These are phyloP conservation scores for Rhinatrema bivittatum DNA, from an alignment of 2,797 vertebrate species.

Conservation along the genomic window DNA sequence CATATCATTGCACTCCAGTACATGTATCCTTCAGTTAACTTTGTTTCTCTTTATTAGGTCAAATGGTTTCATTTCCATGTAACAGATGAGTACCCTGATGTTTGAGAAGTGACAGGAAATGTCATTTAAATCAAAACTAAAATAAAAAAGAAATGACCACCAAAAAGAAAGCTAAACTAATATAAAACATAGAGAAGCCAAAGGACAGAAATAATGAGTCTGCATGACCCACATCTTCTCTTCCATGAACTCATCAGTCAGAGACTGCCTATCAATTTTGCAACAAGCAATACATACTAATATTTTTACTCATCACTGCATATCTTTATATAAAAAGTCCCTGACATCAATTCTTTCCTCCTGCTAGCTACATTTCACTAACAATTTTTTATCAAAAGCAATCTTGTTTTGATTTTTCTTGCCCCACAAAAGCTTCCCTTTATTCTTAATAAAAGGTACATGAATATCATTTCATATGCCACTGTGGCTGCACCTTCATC, in stretches of 20 bases:
- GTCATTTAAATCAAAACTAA: conserved; percentile 33
- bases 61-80: conserved; percentile 11
- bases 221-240: conserved; percentile 31
- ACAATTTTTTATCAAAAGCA: conserved; percentile 52
- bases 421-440: conserved; percentile 24
- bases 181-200: conserved; percentile 31
- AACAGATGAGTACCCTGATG: conserved; percentile 18
- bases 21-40: no score
- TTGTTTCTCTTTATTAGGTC: conserved; percentile 5
- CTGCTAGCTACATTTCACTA: conserved; percentile 39
- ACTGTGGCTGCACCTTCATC: conserved; percentile 31
- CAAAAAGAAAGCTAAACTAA: conserved; percentile 27
- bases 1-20: no score
- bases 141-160: conserved; percentile 15
- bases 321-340: conserved; percentile 48
- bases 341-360: conserved; percentile 44
- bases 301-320: no score
- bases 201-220: conserved; percentile 47
- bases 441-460: conserved; percentile 33
- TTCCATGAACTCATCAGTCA: conserved; percentile 45
- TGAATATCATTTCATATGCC: conserved; percentile 46
- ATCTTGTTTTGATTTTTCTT: conserved; percentile 45
- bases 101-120: conserved; percentile 47
- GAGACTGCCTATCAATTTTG: conserved; percentile 35
- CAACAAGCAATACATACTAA: conserved; percentile 52